Conservation (phyloP, 2,113 vertebrate genomes). For the Catharus bicknelli region DNA sequence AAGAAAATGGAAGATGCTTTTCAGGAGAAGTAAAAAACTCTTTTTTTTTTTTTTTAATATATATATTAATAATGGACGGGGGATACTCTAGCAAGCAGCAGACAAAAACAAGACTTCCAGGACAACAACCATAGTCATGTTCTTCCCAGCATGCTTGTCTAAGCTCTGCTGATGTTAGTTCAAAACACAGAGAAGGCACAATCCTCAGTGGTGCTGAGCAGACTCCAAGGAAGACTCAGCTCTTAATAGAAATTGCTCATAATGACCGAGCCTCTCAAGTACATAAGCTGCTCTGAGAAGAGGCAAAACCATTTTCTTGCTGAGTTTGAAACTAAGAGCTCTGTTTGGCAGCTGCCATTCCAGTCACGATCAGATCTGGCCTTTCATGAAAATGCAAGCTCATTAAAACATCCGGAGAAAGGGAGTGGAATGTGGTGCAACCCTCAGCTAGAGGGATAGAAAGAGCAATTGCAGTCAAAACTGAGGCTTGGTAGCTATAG, state of each 20-base stretch:
- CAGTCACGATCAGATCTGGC: slow-evolving; percentile 33
- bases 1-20: not conserved
- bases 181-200: not conserved
- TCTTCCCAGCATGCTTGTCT: not conserved
- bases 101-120: not conserved
- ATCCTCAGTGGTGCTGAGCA: not conserved
- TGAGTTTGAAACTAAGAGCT: slow-evolving; percentile 38
- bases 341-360: slow-evolving; percentile 41
- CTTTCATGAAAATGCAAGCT: slow-evolving; percentile 55
- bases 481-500: not conserved
- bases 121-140: not conserved
- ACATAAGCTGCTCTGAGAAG: not conserved
- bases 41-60: not conserved
- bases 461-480: not conserved
- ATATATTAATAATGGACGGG: not conserved
- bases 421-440: not conserved
- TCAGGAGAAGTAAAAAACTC: not conserved
- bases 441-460: not conserved
- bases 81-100: not conserved
- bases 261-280: slow-evolving; percentile 12
- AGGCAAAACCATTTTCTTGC: slow-evolving; percentile 41
- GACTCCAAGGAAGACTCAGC: not conserved
- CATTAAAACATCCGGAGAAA: slow-evolving; percentile 21
- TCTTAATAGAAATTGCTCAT: slow-evolving; percentile 25
- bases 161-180: slow-evolving; percentile 33